Base-by-base conservation (phyloP, 2,113 vertebrate genomes). In the Urocitellus parryii region DNA sequence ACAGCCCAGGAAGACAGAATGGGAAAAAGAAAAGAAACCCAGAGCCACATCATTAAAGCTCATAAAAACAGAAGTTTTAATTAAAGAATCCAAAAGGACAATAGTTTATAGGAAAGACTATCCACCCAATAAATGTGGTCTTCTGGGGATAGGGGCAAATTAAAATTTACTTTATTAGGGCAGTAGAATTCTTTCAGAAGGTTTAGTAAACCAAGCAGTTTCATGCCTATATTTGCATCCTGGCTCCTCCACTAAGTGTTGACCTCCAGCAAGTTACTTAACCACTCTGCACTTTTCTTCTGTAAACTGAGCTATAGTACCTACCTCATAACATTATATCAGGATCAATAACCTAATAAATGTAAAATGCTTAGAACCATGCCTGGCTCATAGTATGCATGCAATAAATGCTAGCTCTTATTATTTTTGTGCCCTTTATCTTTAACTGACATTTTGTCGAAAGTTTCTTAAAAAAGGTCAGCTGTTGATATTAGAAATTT, bases 401-500 rank as follows among this genome's bases (percentile, higher is more conserved):
- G 45, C 20, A 90, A 37, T 88, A 80, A 96, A 77, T 88, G 29
- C 27, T 78, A 45, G 74, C 27, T 92, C 27, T 95, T 96, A 94
- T 87, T 76, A 94, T 53, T 94, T 96, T 53, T 88, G 48, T 94
- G 37, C 42, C 72, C 48, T 90, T 89, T 92, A 74, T 90, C 56
- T 95, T 90, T 81, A 72, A 91, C 58, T 80, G 68, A 92, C 61
- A 84, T 95, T 97, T 97, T 96, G 84, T 91, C 88, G 90, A 92
- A 96, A 85, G 29, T 95, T 96, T 92, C 73, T 88, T 53, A 67
- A 76, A 42, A 88, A 80, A 78, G 72, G 67, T 91, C 95, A 97
- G 20, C 12, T 90, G 25, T 94, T 83, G 53, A 24, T 92, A 86
- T 89, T 93, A 78, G 76, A 84, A 77, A 90, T 84, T 83, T 91